These are phyloP conservation scores for Mythimna loreyi DNA, from an alignment of 2,888 invertebrate genomes.

Conservation along the genomic window DNA sequence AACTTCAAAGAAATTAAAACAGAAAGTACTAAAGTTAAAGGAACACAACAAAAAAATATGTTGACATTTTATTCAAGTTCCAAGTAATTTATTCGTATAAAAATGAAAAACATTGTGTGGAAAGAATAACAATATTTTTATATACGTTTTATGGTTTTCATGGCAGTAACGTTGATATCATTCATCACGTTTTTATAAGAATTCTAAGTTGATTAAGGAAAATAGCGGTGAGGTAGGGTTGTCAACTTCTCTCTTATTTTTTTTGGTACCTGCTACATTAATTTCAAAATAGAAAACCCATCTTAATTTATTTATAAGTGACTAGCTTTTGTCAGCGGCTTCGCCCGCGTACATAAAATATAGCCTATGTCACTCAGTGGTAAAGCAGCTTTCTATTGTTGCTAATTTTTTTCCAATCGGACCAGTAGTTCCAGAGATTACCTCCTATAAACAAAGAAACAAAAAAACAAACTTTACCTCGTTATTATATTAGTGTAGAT, in stretches of 20 bases:
- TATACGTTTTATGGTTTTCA: constrained; percentile 29
- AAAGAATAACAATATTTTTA: constrained; percentile 29
- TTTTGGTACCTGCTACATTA: neutral
- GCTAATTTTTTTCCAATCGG: too few species aligned
- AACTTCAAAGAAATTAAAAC: neutral
- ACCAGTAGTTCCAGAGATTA: too few species aligned
- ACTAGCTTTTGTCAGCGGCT: too few species aligned
- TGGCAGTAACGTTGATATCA: constrained; percentile 34
- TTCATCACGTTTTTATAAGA: constrained; percentile 58
- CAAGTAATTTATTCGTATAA: constrained; percentile 15
- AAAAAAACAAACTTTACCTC: too few species aligned
- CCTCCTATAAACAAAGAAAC: too few species aligned
- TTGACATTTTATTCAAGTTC: constrained; percentile 43
- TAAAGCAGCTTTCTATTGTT: too few species aligned
- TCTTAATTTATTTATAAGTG: neutral
- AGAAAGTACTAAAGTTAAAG: neutral
- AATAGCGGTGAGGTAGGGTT: constrained; percentile 47
- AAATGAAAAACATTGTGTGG: constrained; percentile 33
- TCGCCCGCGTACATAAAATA: too few species aligned
- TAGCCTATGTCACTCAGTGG: too few species aligned
- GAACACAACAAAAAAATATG: constrained; percentile 24
- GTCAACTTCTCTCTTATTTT: neutral
- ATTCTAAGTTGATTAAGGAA: constrained; percentile 54
- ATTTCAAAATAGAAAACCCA: neutral
- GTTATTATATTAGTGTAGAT: too few species aligned